phyloP scores from a whole-genome alignment of 1,140 invertebrate species.

The Drosophila saltans region DNA sequence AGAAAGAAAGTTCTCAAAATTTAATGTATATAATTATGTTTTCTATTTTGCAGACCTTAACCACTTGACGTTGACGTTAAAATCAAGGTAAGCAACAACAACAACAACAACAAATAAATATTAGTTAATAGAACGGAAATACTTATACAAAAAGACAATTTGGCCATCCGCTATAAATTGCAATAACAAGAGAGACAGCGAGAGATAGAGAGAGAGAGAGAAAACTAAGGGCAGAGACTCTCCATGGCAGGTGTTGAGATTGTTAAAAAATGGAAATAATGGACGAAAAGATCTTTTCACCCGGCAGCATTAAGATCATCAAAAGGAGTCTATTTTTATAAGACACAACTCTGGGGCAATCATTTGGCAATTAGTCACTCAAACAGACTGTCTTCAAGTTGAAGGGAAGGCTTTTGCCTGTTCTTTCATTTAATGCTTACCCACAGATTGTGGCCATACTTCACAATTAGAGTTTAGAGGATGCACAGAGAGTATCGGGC shows the following conservation, averaged over 20 bases:
- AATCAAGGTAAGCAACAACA: not conserved
- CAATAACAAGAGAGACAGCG: too few species aligned
- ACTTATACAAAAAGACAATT: not conserved
- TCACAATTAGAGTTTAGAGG: conserved; percentile 42
- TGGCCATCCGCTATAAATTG: not conserved
- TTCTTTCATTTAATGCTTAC: conserved; percentile 40
- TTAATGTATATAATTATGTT: not conserved
- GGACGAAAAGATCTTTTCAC: not conserved
- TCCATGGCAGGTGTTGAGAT: not conserved
- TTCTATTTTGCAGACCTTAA: conserved; percentile 4
- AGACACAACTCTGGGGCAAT: conserved; percentile 55
- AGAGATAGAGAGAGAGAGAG: too few species aligned
- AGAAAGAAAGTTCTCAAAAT: conserved; percentile 5
- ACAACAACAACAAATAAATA: not conserved
- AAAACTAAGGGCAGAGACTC: too few species aligned
- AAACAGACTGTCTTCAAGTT: conserved; percentile 41
- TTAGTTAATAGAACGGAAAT: conserved; percentile 7
- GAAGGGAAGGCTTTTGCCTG: conserved; percentile 8
- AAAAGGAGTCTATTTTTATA: conserved; percentile 65
- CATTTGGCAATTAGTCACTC: conserved; percentile 73
- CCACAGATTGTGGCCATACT: conserved; percentile 37
- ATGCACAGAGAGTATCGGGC: too few species aligned
- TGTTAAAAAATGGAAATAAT: not conserved
- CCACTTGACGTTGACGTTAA: not conserved
- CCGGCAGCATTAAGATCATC: not conserved